Percentiles rank a stretch among this genome's conserved stretches.
Evolutionary conservation across 2,113 vertebrate species (phyloP).

Genomic region (Erinaceus europaeus): DNA sequence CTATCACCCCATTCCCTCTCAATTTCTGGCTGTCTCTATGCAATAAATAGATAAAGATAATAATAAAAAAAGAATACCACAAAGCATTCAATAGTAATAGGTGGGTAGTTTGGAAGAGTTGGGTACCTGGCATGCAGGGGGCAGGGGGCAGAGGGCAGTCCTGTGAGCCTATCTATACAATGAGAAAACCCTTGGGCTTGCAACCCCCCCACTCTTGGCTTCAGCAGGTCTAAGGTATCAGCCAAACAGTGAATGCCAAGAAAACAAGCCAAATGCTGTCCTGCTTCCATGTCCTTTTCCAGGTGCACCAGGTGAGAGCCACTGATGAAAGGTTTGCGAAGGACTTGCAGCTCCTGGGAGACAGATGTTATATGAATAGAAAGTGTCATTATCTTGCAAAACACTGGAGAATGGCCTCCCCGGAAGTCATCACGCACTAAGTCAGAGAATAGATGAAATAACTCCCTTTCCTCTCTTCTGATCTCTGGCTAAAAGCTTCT

Average conservation of each 20-base stretch:
- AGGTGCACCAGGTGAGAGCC: background rate
- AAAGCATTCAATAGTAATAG: too few relatives aligned
- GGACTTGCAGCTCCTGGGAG: conserved; percentile 18
- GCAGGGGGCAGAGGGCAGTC: background rate
- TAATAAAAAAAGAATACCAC: too few relatives aligned
- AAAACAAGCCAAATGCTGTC: conserved; percentile 17
- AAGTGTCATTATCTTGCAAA: conserved; percentile 47
- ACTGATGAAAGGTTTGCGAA: conserved; percentile 21
- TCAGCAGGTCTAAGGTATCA: background rate
- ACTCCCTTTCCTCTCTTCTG: conserved; percentile 48
- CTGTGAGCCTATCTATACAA: background rate
- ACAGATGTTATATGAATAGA: conserved; percentile 36
- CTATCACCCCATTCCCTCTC: too few relatives aligned
- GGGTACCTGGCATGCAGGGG: background rate
- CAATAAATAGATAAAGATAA: too few relatives aligned
- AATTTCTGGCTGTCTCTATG: too few relatives aligned
- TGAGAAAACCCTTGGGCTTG: background rate
- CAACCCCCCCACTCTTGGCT: background rate
- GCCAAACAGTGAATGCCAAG: background rate
- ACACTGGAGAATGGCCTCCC: conserved; percentile 42
- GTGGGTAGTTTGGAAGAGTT: background rate
- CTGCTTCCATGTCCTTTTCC: background rate
- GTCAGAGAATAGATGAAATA: conserved; percentile 49
- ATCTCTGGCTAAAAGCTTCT: conserved; percentile 52
- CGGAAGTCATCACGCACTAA: conserved; percentile 19